Evolutionary conservation across 2,888 invertebrate species (phyloP), one percentile per base, ranked within the genome.

Genomic region (Tiliacea citrago): DNA sequence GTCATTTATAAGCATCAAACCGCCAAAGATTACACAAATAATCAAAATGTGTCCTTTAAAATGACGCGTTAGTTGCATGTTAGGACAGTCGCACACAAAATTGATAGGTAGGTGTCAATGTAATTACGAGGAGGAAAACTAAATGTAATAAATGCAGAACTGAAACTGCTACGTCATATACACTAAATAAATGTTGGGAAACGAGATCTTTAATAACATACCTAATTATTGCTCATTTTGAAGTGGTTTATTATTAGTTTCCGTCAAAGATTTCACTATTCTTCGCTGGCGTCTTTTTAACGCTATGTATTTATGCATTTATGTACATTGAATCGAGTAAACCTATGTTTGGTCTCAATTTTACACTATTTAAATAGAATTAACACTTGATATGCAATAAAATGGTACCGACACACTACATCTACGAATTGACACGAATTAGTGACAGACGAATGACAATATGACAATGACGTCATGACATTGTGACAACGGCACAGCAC

Each of bases 341-440:
- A 81, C 76, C 83, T 87, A 89, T 68, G 79, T 69, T 88, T 91
- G 88, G 90, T 91, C 90, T 88, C 84, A 83, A 84, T 84, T 82
- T 82, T 81, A 83, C 83, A 88, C 77, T 84, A 84, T 72, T n/a
- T n/a, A 88, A 79, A 84, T 89, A 89, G 73, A 79, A 74, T 81
- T 79, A 81, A 72, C 80, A 85, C 65, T 87, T 92, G 92, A 92
- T 92, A 92, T 92, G 92, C 90, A 89, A 86, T 83, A 83, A 72
- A 84, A 89, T 87, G 88, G 86, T 89, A 85, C 88, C 80, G 67
- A 85, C 76, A 84, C 76, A 80, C 86, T 88, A 87, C 69, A 81
- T 71, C 87, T 88, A 88, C 82, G 74, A 89, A 88, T 88, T 89
- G 89, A 87, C 88, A 85, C 62, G 65, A 84, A 72, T 70, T 53